Evolutionary conservation across 2,888 invertebrate species (phyloP).

Genomic region (Pammene fasciana): DNA sequence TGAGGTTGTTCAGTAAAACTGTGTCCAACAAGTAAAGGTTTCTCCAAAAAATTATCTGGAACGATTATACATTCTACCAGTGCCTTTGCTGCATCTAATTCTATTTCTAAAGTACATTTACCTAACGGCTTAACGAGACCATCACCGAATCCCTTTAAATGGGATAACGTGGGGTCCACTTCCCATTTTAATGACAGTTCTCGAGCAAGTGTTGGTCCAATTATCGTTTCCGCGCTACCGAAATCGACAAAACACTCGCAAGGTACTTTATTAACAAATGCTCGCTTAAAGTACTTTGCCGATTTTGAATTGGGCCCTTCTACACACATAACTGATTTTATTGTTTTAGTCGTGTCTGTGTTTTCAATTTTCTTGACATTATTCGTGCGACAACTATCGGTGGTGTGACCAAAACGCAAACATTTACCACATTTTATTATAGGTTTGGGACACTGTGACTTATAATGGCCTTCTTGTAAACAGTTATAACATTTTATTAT

Average conservation of each 20-base stretch:
- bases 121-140: conserved; percentile 28
- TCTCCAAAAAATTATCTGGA: conserved; percentile 31
- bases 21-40: conserved; percentile 36
- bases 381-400: not conserved
- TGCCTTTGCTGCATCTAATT: conserved; percentile 24
- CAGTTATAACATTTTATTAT: conserved; percentile 10
- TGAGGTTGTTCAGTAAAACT: conserved; percentile 40
- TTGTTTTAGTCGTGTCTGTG: not conserved
- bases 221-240: conserved; percentile 33
- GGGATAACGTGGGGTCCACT: not conserved
- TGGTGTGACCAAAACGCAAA: conserved; percentile 3
- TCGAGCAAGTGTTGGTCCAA: not conserved
- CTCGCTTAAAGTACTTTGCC: conserved; percentile 26
- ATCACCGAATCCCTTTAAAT: conserved; percentile 38
- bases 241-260: conserved; percentile 32
- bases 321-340: conserved; percentile 7
- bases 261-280: conserved; percentile 17
- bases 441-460: conserved; percentile 19
- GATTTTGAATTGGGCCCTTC: not conserved
- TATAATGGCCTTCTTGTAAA: conserved; percentile 9
- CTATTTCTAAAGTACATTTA: conserved; percentile 6
- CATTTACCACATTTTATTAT: conserved; percentile 2
- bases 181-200: not conserved
- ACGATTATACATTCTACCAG: conserved; percentile 26
- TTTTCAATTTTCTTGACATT: not conserved